phyloP scores from a whole-genome alignment of 2,888 invertebrate species.

The Protodeltote pygarga region DNA sequence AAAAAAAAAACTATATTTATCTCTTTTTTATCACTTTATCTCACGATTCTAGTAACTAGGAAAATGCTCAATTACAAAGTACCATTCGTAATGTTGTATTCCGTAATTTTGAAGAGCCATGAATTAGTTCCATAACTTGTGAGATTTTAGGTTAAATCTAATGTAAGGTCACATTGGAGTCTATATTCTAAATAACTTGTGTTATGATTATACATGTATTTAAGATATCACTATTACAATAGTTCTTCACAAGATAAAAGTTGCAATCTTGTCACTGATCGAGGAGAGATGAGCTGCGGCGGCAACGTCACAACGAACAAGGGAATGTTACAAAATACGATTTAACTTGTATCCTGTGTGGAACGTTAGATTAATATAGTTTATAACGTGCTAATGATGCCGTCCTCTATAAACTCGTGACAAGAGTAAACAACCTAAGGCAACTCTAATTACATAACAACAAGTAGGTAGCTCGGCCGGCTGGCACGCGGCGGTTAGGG shows the following conservation, averaged over 20 bases:
- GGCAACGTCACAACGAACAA: slow-evolving; percentile 21
- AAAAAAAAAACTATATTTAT: slow-evolving; percentile 2
- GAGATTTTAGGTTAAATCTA: slow-evolving; percentile 32
- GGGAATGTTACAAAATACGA: slow-evolving; percentile 43
- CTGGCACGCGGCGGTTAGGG: slow-evolving; percentile 56
- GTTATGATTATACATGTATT: slow-evolving; percentile 31
- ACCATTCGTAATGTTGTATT: neutral
- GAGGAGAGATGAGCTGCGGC: neutral
- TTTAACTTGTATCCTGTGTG: slow-evolving; percentile 36
- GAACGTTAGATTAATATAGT: slow-evolving; percentile 28
- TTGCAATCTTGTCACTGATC: slow-evolving; percentile 20
- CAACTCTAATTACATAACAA: slow-evolving; percentile 54
- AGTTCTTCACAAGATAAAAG: slow-evolving; percentile 37
- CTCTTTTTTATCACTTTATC: slow-evolving; percentile 12
- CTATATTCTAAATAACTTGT: slow-evolving; percentile 39
- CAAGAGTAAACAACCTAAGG: slow-evolving; percentile 55
- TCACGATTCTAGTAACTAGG: slow-evolving; percentile 5
- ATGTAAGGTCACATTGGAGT: slow-evolving; percentile 47
- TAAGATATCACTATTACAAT: slow-evolving; percentile 41
- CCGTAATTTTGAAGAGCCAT: slow-evolving; percentile 3
- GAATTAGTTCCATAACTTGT: slow-evolving; percentile 16
- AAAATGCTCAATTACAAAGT: neutral
- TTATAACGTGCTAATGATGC: slow-evolving; percentile 31
- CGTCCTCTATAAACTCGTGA: slow-evolving; percentile 36
- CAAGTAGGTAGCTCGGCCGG: slow-evolving; percentile 16